Evolutionary conservation across 1,140 invertebrate species (phyloP).

Genomic region (Parapsyche elsis): DNA sequence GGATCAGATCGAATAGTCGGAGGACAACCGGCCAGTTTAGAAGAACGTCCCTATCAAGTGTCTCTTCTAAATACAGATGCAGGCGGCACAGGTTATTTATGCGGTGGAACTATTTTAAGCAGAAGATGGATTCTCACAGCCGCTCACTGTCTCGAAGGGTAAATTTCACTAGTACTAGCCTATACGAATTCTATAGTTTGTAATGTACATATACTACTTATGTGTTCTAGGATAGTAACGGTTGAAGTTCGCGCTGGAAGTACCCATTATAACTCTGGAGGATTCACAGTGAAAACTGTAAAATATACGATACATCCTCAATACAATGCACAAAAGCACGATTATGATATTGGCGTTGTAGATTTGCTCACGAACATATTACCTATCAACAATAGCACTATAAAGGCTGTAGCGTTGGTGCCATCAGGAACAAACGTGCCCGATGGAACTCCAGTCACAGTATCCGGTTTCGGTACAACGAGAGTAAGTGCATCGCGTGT

Average conservation of each 20-base stretch:
- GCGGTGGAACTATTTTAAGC: constrained; percentile 62
- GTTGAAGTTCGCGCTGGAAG: constrained; percentile 16
- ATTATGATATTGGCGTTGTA: constrained; percentile 59
- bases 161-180: constrained; percentile 21
- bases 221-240: neutral
- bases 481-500: constrained; percentile 56
- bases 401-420: constrained; percentile 53
- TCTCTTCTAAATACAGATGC: constrained; percentile 55
- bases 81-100: constrained; percentile 56
- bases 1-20: constrained; percentile 60
- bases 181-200: too few species aligned
- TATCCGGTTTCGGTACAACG: constrained; percentile 63
- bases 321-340: constrained; percentile 58
- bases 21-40: constrained; percentile 59
- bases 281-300: neutral
- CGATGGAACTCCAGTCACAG: constrained; percentile 56
- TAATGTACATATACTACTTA: constrained; percentile 8
- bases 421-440: constrained; percentile 43
- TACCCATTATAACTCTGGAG: neutral
- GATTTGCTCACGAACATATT: constrained; percentile 21
- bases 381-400: constrained; percentile 22
- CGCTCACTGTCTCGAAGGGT: constrained; percentile 58
- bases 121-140: constrained; percentile 60
- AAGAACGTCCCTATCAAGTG: constrained; percentile 61
- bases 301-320: constrained; percentile 56